Percentiles rank a stretch among this genome's conserved stretches.
These are phyloP conservation scores for Lemur catta DNA, from an alignment of 2,797 vertebrate species.

Conservation along the genomic window DNA sequence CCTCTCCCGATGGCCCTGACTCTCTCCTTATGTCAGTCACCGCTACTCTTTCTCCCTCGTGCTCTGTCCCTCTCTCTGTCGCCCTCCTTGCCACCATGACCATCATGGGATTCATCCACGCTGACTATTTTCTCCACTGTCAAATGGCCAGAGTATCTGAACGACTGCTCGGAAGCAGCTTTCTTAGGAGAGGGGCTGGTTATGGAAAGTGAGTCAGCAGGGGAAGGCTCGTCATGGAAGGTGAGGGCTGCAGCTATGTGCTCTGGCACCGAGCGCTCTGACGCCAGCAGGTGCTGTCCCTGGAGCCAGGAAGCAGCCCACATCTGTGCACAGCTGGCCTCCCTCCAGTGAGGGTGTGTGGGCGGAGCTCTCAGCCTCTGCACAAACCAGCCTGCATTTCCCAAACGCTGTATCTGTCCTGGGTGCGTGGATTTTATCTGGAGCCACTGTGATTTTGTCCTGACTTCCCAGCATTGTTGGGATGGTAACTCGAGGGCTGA, in stretches of 20 bases:
- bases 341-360: background rate
- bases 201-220: background rate
- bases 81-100: background rate
- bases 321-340: background rate
- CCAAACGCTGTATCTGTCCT: background rate
- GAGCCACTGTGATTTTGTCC: background rate
- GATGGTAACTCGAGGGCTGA: background rate
- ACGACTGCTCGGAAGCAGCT: background rate
- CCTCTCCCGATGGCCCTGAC: background rate
- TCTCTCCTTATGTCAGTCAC: background rate
- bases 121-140: background rate
- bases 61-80: background rate
- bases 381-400: background rate
- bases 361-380: background rate
- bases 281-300: background rate
- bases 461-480: background rate
- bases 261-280: background rate
- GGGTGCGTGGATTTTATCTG: background rate
- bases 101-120: no score
- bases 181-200: background rate
- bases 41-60: background rate
- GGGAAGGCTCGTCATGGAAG: background rate
- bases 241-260: background rate
- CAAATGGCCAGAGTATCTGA: background rate
- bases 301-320: background rate